Base-by-base conservation (phyloP, 2,888 invertebrate species). In the Hedya salicella region DNA sequence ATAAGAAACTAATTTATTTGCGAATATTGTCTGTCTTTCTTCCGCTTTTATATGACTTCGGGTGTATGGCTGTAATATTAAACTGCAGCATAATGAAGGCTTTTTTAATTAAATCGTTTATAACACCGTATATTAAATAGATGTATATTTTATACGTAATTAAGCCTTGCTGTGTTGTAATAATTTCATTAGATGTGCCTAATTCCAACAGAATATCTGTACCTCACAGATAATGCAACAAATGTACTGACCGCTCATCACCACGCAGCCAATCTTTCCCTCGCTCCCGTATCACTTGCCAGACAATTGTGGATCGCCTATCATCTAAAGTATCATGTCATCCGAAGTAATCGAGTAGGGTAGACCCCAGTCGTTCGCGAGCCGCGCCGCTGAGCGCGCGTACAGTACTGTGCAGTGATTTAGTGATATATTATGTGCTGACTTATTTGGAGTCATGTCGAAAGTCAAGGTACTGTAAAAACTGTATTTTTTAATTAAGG, bases 391-490 rank as follows among this genome's bases (percentile, higher is more conserved):
- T n/a, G 46, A 16, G 17, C 56, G 63, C 49, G 63, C 17, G 48
- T 13, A 52, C 36, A 32, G 62, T 62, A 52, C 16, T 6, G 14
- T 42, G 42, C 14, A 8, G 14, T 11, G 6, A 8, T 25, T n/a
- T 21, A 42, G 14, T 39, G 16, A n/a, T 50, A 17, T 39, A 6
- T 13, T 25, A 56, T 62, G 44, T 11, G 8, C 6, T 46, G 17
- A 59, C 14, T 11, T 8, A 14, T 21, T 32, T 42, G 48, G 30
- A 63, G 40, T 30, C 63, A 63, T 63, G 63, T 63, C 63, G 56
- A 63, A 63, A 63, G n/a, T 63, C 30, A 63, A 63, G 63, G 63
- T 63, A 63, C 52, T 16, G 11, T 13, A n/a, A n/a, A n/a, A n/a
- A 25, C 9, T 36, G 36, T 5, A 36, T 36, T 9, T 8, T 9